These are phyloP conservation scores for Eulemur mongoz DNA, from an alignment of 2,797 vertebrate species.

Conservation along the genomic window DNA sequence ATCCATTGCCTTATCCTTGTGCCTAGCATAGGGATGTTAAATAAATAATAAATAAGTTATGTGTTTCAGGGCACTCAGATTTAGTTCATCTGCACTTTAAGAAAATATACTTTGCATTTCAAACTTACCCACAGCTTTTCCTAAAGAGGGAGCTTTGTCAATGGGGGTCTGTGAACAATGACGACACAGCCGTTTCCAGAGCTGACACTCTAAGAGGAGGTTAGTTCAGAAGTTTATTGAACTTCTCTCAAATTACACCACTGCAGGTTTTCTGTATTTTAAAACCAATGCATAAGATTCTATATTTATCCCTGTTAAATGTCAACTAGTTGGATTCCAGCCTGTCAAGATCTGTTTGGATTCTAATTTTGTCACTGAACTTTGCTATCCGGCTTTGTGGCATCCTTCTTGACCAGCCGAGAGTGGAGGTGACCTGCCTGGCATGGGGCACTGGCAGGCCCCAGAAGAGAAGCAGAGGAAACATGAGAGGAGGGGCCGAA, in stretches of 20 bases:
- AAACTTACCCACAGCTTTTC: neutral
- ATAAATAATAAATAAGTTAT: neutral
- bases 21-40: neutral
- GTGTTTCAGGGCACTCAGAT: neutral
- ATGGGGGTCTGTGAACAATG: neutral
- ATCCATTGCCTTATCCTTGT: neutral
- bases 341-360: conserved; percentile 19
- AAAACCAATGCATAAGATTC: neutral
- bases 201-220: neutral
- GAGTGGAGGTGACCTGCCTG: neutral
- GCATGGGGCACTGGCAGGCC: neutral
- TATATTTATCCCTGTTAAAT: conserved; percentile 71
- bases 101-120: neutral
- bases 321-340: conserved; percentile 45
- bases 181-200: neutral
- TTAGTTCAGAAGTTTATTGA: neutral
- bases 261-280: conserved; percentile 39
- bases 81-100: neutral
- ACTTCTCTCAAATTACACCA: conserved; percentile 29
- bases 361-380: conserved; percentile 62
- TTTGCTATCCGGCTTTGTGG: neutral
- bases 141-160: neutral
- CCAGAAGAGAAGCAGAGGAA: neutral
- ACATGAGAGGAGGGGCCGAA: neutral
- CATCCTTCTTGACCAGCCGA: neutral